Evolutionary conservation across 2,888 invertebrate species (phyloP).

Genomic region (Dermolepida albohirtum): DNA sequence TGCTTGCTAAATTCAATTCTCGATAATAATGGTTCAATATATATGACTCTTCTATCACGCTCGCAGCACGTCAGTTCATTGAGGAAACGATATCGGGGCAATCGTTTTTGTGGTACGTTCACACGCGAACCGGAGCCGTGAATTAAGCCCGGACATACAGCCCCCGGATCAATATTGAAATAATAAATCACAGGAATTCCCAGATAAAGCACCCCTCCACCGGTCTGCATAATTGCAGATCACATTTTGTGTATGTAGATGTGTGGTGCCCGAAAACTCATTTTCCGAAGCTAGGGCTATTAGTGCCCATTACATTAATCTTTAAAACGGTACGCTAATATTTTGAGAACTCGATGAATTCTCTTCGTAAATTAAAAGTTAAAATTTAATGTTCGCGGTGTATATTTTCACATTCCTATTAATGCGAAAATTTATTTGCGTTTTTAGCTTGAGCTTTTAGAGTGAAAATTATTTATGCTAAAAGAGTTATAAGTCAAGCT

Average conservation of each 20-base stretch:
- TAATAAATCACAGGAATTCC: conserved; percentile 22
- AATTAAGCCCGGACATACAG: conserved; percentile 8
- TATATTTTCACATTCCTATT: too few relatives aligned
- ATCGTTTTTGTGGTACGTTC: background rate
- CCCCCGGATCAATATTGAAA: conserved; percentile 17
- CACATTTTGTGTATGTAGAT: background rate
- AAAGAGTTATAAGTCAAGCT: too few relatives aligned
- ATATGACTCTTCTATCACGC: background rate
- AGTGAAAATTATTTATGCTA: too few relatives aligned
- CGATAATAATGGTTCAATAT: background rate
- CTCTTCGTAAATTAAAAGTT: too few relatives aligned
- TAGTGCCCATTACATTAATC: too few relatives aligned
- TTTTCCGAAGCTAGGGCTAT: too few relatives aligned
- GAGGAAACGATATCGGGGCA: background rate
- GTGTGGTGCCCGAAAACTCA: too few relatives aligned
- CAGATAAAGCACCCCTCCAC: background rate
- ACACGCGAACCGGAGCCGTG: background rate
- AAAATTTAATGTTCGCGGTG: too few relatives aligned
- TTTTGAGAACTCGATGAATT: too few relatives aligned
- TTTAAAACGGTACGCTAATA: too few relatives aligned
- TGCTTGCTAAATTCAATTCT: conserved; percentile 5
- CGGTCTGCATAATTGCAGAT: background rate
- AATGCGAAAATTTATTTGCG: too few relatives aligned
- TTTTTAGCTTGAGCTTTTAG: too few relatives aligned
- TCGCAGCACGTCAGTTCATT: background rate